Conservation (phyloP, 1,140 invertebrate genomes). For the Bombus turneri region DNA sequence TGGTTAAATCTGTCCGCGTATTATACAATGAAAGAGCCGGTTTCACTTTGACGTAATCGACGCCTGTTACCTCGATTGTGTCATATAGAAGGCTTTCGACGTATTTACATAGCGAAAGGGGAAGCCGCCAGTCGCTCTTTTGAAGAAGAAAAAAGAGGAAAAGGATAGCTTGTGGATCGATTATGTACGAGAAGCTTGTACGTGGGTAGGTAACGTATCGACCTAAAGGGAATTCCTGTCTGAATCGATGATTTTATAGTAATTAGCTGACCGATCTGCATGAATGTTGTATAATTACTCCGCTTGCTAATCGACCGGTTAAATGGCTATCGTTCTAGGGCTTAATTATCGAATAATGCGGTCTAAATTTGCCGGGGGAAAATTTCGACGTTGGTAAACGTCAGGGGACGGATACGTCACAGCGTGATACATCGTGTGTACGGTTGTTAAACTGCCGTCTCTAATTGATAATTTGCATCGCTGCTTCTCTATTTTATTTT, state of each 20-base stretch:
- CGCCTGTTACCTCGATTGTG: constrained; percentile 40
- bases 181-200: not conserved
- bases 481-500: not conserved
- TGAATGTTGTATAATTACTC: constrained; percentile 41
- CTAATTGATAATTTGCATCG: not conserved
- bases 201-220: not conserved
- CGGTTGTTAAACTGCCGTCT: not conserved
- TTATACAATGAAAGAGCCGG: constrained; percentile 44
- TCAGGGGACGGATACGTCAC: not conserved
- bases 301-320: constrained; percentile 45
- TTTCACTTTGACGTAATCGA: constrained; percentile 60
- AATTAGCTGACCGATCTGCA: constrained; percentile 23
- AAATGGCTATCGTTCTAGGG: constrained; percentile 35
- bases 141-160: not conserved
- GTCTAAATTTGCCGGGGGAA: constrained; percentile 10
- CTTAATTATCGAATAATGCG: constrained; percentile 49
- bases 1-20: constrained; percentile 27
- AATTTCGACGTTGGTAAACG: constrained; percentile 1
- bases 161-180: not conserved
- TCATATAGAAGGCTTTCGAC: not conserved
- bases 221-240: constrained; percentile 12
- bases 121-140: not conserved
- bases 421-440: not conserved
- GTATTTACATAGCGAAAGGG: constrained; percentile 10
- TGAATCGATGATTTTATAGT: constrained; percentile 37